Evolutionary conservation across 1,140 invertebrate genomes (phyloP).

Genomic region (Protaetia brevitarsis): DNA sequence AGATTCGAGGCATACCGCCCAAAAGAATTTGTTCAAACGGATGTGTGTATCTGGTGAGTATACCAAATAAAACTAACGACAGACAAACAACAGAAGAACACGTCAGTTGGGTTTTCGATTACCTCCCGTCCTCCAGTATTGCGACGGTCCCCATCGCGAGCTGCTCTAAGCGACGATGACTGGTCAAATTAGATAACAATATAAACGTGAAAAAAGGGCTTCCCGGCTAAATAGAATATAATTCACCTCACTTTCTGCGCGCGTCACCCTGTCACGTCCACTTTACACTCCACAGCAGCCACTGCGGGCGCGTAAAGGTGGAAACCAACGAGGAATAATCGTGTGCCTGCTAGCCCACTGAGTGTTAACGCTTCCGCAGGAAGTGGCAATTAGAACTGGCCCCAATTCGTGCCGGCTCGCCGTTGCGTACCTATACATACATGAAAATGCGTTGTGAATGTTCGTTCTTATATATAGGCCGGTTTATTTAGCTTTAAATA

Average conservation of each 20-base stretch:
- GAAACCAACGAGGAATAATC: neutral
- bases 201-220: neutral
- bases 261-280: neutral
- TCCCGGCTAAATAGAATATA: slow-evolving; percentile 1
- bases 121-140: too few relatives aligned
- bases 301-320: neutral
- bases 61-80: too few relatives aligned
- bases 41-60: too few relatives aligned
- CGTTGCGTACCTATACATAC: neutral
- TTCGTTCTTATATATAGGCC: too few relatives aligned
- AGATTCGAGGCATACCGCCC: too few relatives aligned
- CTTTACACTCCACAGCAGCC: neutral
- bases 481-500: too few relatives aligned
- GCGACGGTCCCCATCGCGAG: too few relatives aligned
- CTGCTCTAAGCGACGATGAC: too few relatives aligned
- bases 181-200: neutral
- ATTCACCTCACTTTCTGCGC: neutral
- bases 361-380: slow-evolving; percentile 13
- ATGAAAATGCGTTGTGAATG: too few relatives aligned
- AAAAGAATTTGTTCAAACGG: too few relatives aligned
- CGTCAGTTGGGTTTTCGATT: too few relatives aligned
- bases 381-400: slow-evolving; percentile 5
- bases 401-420: neutral
- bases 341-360: neutral
- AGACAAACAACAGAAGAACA: too few relatives aligned